Base-by-base conservation (phyloP, 2,888 invertebrate genomes). In the Agriopis aurantiaria region DNA sequence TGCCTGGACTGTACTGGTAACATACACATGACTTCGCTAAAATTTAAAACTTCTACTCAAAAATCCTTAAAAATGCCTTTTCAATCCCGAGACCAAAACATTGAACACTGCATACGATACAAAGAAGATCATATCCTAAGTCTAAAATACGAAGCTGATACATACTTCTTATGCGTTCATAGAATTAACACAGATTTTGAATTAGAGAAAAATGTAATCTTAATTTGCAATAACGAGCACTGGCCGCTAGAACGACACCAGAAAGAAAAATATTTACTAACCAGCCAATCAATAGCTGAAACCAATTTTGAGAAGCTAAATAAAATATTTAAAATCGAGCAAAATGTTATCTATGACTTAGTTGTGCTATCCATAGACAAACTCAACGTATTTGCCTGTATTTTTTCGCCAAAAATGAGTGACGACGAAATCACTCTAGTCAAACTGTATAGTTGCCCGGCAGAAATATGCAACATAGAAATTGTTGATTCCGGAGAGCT, bases 1-100 rank as follows among this genome's bases (percentile, higher is more conserved):
- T 90, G 89, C 70, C 68, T 92, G 45, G 93, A 93, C 73, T 75
- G 69, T 41, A 76, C 72, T 17, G 87, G 89, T 0, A 88, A 85
- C 57, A 56, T 91, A 14, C 87, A 91, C 62, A 74, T 81, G 55
- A 84, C 84, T 61, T 82, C 88, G 2, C 65, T 92, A 9, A 91
- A 90, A 71, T 88, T 90, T 43, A 90, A 91, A 77, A 87, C 81
- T 63, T 52, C 80, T 2, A 72, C 79, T n/a, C 82, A 85, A 68
- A 90, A 88, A 72, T 75, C 80, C 49, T 78, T 85, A 0, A 87
- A 84, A 81, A 81, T 78, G 17, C 76, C 71, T 48, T 90, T 88
- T 73, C 83, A 85, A 41, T 83, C 78, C 0, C 77, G 80, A 70
- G 86, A 81, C 72, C 73, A 82, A 49, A 69, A 75, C 49, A 72